A percentile compares a stretch with the other conserved stretches of the same genome.
These are phyloP conservation scores for Rhizoglyphus robini DNA, from an alignment of 1,140 invertebrate genomes.

Conservation along the genomic window DNA sequence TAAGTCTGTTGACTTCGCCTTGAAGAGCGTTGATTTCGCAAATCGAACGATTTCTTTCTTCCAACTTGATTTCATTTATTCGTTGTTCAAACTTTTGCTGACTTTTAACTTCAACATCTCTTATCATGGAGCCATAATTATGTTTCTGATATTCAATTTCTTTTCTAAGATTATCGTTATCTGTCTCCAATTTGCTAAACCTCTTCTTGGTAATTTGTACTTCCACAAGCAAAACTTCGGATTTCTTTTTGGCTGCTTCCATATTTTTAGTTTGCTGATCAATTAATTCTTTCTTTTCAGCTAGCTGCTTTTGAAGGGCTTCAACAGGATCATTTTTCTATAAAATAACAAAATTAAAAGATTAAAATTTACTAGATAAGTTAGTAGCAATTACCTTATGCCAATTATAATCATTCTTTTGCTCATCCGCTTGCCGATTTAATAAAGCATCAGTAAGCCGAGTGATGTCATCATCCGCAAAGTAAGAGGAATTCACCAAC, in stretches of 20 bases:
- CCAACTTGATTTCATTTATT: background rate
- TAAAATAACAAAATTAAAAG: background rate
- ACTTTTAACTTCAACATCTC: background rate
- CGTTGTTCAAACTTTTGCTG: background rate
- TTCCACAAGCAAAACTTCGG: background rate
- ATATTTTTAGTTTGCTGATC: background rate
- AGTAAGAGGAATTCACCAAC: conserved; percentile 2
- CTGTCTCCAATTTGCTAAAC: background rate
- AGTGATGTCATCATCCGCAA: background rate
- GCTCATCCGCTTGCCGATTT: background rate
- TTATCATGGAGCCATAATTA: background rate
- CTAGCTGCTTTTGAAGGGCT: background rate
- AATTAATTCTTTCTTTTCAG: background rate
- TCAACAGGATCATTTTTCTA: conserved; percentile 7
- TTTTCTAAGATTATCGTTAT: background rate
- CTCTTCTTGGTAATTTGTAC: background rate
- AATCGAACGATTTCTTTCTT: background rate
- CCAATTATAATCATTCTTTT: background rate
- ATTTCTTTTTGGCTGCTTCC: background rate
- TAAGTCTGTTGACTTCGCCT: too few species aligned
- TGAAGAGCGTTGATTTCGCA: too few species aligned
- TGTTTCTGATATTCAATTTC: background rate
- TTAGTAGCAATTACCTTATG: conserved; percentile 3
- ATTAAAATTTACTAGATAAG: background rate
- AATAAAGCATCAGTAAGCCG: background rate